Base-by-base conservation (phyloP, 2,113 vertebrate genomes). In the Chlamydotis undulata region DNA sequence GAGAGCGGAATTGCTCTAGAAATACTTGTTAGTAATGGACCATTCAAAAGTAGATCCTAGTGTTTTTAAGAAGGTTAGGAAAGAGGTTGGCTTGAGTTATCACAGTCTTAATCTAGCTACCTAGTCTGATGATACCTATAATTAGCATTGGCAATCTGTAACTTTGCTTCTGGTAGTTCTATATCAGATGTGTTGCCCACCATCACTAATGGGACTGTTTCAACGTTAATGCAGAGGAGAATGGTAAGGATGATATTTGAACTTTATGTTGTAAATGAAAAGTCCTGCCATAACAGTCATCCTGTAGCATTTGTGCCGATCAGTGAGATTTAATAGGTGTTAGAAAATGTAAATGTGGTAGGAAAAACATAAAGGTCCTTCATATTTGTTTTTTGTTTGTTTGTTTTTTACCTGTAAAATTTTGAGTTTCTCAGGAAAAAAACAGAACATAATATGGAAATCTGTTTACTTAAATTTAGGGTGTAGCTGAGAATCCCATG, bases 401-500 rank as follows among this genome's bases (percentile, higher is more conserved):
- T 59, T 73, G 14, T 3, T 59, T 41, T 83, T 88, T 35, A 63
- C 26, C n/a, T 35, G 15, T 47, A 78, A 52, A 33, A 13, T 67
- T 81, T 69, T 64, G 2, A 49, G 39, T 55, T 59, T 60, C 15
- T 67, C n/a, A 19, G 14, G 4, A 9, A 35, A 52, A n/a, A 10
- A 10, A 5, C 12, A 53, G 25, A 53, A 41, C 12, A 35, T 87
- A 89, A 78, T 41, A 29, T 10, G 19, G 73, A 91, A 89, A 65
- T 76, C 4, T 89, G 0, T 93, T 86, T 81, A 41, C 75, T 97
- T 96, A 56, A 78, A 63, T 94, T 43, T 94, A 99, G 99, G 99
- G 99, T 67, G 99, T 99, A 49, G 99, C 99, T 53, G 99, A 99
- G 37, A 99, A 99, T 95, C 97, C 98, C 12, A 96, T 99, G 88